Conservation (phyloP, 1,140 invertebrate species). For the Zaprionus capensis region DNA sequence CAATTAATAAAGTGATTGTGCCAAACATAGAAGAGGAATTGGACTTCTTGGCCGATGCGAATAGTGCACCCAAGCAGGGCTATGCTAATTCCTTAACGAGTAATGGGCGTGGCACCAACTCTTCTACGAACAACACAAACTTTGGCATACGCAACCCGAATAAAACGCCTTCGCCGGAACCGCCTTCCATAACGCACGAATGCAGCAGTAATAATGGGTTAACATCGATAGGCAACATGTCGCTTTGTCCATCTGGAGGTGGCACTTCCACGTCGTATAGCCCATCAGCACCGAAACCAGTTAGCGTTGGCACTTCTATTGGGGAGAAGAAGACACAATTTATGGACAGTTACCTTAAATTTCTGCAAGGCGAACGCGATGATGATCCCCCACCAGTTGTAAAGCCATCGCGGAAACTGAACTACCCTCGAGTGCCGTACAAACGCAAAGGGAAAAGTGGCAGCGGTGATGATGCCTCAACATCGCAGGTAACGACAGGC, state of each 20-base stretch:
- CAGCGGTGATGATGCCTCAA: slow-evolving; percentile 58
- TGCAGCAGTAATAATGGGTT: slow-evolving; percentile 71
- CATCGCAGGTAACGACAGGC: slow-evolving; percentile 61
- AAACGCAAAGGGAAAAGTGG: slow-evolving; percentile 62
- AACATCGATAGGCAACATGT: slow-evolving; percentile 23
- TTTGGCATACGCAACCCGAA: slow-evolving; percentile 82
- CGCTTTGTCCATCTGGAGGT: slow-evolving; percentile 13
- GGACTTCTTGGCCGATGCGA: slow-evolving; percentile 89
- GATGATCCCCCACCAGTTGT: slow-evolving; percentile 89
- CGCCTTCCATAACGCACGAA: slow-evolving; percentile 46
- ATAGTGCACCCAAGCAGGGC: slow-evolving; percentile 84
- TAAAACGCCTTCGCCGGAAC: slow-evolving; percentile 73
- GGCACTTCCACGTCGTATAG: slow-evolving; percentile 27
- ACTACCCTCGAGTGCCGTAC: slow-evolving; percentile 73
- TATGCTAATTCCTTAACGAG: slow-evolving; percentile 84
- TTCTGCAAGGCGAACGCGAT: slow-evolving; percentile 92
- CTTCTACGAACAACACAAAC: slow-evolving; percentile 76
- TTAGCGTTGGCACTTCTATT: slow-evolving; percentile 86
- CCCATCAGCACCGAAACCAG: slow-evolving; percentile 84
- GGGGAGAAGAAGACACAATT: slow-evolving; percentile 88
- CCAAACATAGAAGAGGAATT: slow-evolving; percentile 94
- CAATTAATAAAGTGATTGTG: slow-evolving; percentile 91
- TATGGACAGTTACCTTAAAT: slow-evolving; percentile 93
- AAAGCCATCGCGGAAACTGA: slow-evolving; percentile 77
- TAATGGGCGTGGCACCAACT: slow-evolving; percentile 71